phyloP scores from a whole-genome alignment of 2,888 invertebrate genomes.

The Mesopsocus fuscifrons region DNA sequence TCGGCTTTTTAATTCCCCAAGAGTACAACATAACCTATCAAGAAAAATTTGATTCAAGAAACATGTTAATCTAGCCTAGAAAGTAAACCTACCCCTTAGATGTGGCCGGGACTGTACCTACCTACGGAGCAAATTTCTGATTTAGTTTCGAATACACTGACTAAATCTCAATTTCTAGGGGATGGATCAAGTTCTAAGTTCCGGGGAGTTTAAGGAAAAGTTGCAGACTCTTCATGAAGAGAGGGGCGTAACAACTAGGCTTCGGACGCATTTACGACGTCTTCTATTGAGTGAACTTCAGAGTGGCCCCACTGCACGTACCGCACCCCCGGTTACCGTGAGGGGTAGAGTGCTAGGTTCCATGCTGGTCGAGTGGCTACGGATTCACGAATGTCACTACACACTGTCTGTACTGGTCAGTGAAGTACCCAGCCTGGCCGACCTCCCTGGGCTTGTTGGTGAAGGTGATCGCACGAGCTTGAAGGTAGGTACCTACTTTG shows the following conservation, averaged over 20 bases:
- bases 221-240: background rate
- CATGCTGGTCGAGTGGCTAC: background rate
- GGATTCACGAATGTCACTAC: background rate
- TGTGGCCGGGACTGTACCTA: no score
- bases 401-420: background rate
- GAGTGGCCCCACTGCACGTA: background rate
- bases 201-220: background rate
- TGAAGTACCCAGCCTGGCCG: background rate
- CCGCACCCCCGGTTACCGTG: background rate
- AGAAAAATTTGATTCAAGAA: no score
- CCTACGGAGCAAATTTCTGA: no score
- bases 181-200: no score
- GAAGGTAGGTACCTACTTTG: no score
- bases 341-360: background rate
- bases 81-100: no score
- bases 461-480: no score
- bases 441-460: background rate
- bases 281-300: background rate
- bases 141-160: no score
- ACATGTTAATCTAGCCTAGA: no score
- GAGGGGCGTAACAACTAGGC: background rate
- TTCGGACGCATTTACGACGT: background rate
- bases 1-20: no score
- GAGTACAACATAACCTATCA: no score
- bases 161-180: no score